These are phyloP conservation scores for Babylonia areolata DNA, from an alignment of 1,140 invertebrate species.

Conservation along the genomic window DNA sequence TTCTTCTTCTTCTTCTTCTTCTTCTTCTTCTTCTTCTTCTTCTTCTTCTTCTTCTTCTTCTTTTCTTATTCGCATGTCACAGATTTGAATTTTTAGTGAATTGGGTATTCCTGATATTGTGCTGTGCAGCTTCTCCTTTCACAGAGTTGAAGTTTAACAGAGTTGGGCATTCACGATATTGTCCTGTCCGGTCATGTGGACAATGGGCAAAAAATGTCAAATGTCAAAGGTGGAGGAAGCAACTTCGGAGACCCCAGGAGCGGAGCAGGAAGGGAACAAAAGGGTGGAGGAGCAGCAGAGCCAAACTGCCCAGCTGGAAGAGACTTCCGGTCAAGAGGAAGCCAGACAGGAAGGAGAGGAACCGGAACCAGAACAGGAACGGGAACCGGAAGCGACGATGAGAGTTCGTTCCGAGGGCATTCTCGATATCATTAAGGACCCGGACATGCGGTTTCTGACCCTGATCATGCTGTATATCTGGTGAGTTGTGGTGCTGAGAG, in stretches of 20 bases:
- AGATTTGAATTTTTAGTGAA: too few species aligned
- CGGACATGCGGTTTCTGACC: conserved; percentile 41
- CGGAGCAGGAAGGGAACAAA: background rate
- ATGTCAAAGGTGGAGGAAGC: background rate
- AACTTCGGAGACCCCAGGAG: background rate
- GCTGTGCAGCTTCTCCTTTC: too few species aligned
- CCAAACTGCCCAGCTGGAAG: background rate
- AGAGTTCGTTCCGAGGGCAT: background rate
- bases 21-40: too few species aligned
- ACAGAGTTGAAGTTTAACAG: too few species aligned
- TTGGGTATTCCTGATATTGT: too few species aligned
- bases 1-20: too few species aligned
- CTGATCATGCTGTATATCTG: conserved; percentile 34
- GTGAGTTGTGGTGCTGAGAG: background rate
- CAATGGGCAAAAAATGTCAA: background rate
- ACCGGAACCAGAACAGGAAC: background rate
- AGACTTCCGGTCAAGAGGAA: background rate
- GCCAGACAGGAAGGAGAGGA: background rate
- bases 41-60: too few species aligned
- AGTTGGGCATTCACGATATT: too few species aligned
- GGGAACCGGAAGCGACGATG: background rate
- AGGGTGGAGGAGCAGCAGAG: background rate
- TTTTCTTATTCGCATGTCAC: too few species aligned
- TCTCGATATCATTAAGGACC: conserved; percentile 38
- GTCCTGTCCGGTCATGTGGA: too few species aligned